Evolutionary conservation across 2,797 vertebrate species (phyloP).

Genomic region (Anguilla obscura): DNA sequence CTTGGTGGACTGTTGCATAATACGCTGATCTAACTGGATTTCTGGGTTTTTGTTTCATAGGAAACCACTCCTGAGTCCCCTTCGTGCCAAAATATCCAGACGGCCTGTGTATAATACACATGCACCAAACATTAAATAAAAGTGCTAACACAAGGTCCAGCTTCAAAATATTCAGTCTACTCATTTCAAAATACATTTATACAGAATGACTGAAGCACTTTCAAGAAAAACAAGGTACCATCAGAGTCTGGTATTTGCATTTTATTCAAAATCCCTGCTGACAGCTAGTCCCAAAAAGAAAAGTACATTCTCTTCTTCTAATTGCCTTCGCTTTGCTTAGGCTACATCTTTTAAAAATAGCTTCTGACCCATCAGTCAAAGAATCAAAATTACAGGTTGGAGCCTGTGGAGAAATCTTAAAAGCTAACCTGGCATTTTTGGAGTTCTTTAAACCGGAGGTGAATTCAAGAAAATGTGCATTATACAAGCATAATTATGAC

Average conservation of each 20-base stretch:
- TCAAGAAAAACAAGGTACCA: not conserved
- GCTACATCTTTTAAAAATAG: not conserved
- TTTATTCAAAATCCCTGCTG: not conserved
- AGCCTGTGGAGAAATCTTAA: not conserved
- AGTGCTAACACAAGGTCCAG: not conserved
- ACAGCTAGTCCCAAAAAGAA: not conserved
- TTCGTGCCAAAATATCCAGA: not conserved
- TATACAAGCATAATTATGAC: not conserved
- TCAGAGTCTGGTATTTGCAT: not conserved
- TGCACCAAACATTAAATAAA: not conserved
- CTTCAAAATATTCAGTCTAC: not conserved
- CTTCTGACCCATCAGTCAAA: not conserved
- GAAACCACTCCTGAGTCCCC: not conserved
- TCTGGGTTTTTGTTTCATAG: not conserved
- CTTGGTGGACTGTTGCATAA: conserved; percentile 31
- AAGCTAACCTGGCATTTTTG: not conserved
- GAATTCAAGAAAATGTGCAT: not conserved
- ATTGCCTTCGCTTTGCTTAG: not conserved
- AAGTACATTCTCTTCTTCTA: not conserved
- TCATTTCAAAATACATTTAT: not conserved
- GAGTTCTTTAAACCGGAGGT: not conserved
- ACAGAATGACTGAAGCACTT: not conserved
- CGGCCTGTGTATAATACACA: not conserved
- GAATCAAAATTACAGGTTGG: not conserved
- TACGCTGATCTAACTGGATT: not conserved